These are phyloP conservation scores for Amblyopsis rosae DNA, from an alignment of 2,113 vertebrate species.

Conservation along the genomic window DNA sequence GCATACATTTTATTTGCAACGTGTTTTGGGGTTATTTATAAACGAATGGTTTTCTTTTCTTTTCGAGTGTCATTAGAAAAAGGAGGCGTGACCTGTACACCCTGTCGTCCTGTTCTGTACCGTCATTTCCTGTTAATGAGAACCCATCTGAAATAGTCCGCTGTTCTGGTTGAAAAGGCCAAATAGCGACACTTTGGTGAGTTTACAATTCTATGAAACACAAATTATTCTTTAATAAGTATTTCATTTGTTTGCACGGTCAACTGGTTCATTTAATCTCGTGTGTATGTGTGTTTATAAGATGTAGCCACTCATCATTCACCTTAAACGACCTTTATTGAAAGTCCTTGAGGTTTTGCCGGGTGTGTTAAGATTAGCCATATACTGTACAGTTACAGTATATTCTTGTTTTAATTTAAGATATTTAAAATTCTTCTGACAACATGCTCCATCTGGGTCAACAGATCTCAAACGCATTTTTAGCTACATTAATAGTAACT, in stretches of 20 bases:
- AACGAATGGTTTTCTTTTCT: too few species aligned
- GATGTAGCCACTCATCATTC: rapidly evolving
- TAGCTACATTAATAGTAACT: too few species aligned
- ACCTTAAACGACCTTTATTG: conserved; percentile 24
- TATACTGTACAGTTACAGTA: too few species aligned
- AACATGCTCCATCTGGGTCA: too few species aligned
- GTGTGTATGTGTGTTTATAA: neutral
- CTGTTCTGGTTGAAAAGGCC: conserved; percentile 78
- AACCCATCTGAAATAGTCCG: conserved; percentile 52
- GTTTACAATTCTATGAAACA: conserved; percentile 12
- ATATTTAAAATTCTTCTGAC: too few species aligned
- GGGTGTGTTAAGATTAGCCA: neutral
- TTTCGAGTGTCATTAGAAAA: too few species aligned
- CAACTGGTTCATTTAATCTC: rapidly evolving
- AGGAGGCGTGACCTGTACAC: too few species aligned
- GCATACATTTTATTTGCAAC: too few species aligned
- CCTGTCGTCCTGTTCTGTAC: too few species aligned
- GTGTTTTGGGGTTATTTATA: too few species aligned
- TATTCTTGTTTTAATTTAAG: too few species aligned
- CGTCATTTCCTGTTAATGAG: conserved; percentile 42
- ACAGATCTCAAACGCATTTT: too few species aligned
- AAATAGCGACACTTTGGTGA: conserved; percentile 73
- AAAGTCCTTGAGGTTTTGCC: conserved; percentile 54
- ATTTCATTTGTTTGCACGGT: rapidly evolving
- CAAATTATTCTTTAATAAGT: rapidly evolving